phyloP scores from a whole-genome alignment of 2,888 invertebrate species.

The Mantis religiosa region DNA sequence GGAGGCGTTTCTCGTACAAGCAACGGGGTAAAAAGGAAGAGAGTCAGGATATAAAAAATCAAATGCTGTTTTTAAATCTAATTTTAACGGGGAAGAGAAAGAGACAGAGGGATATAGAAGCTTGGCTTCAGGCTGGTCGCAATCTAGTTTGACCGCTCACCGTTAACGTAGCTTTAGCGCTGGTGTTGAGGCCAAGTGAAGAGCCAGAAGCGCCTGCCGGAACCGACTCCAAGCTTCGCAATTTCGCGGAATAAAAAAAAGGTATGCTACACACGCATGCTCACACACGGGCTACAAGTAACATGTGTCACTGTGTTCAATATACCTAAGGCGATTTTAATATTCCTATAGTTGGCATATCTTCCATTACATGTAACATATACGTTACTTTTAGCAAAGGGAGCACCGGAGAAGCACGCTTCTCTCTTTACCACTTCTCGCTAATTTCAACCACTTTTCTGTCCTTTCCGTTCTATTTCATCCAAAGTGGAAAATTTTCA shows the following conservation, averaged over 20 bases:
- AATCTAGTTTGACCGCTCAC: conserved; percentile 10
- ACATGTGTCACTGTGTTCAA: conserved; percentile 10
- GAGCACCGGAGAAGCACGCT: neutral
- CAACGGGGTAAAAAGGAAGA: neutral
- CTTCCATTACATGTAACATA: neutral
- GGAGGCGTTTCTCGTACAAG: neutral
- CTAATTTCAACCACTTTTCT: neutral
- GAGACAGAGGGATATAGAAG: neutral
- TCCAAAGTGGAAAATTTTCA: neutral
- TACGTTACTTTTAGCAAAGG: neutral
- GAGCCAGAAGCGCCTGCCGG: neutral
- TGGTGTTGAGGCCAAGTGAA: conserved; percentile 2
- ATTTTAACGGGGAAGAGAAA: conserved; percentile 1
- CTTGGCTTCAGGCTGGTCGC: neutral
- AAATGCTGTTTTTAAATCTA: conserved; percentile 14
- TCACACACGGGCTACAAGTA: neutral
- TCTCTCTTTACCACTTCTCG: neutral
- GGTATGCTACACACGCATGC: neutral
- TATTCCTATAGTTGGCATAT: neutral
- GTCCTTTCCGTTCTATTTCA: neutral
- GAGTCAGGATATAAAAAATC: conserved; percentile 2
- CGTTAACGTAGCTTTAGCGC: neutral
- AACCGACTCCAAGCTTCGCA: conserved; percentile 4
- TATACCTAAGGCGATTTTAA: conserved; percentile 3
- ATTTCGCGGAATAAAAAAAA: neutral